Base-by-base conservation (phyloP, 2,888 invertebrate species). In the Latrodectus elegans region DNA sequence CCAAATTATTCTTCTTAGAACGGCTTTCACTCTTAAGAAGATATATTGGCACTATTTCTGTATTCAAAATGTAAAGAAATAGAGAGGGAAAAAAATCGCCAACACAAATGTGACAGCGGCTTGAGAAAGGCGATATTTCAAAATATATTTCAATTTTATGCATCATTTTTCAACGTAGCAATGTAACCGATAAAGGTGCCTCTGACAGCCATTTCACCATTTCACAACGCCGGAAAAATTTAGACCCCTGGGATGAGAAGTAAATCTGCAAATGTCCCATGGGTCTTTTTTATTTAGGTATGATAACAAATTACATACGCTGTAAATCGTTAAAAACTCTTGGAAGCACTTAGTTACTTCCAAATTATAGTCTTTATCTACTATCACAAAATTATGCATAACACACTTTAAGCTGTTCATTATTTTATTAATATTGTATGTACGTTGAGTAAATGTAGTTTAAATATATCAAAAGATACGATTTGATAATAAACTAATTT, bases 71-170 rank as follows among this genome's bases (percentile, higher is more conserved):
- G 60, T 60, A 60, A 10, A 60, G n/a, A 60, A 60, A 60, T 12
- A n/a, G 12, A 0, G 60, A n/a, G n/a, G 8, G 6, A 60, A 60
- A 60, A 60, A 60, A 60, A 60, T n/a, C n/a, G 60, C 60, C 60
- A 60, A 60, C 60, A 38, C 1, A 60, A 60, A 53, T 67, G 38
- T 17, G 10, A 55, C 74, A 55, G 55, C 74, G 52, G 76, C 15
- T 26, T 38, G n/a, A 38, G n/a, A 14, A 51, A 51, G 51, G 64
- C 72, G 72, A 80, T 80, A 73, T 72, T 51, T 80, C 80, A 80
- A 80, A 80, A 72, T 72, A 80, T 80, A 80, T 80, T 80, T 80
- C 80, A 72, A 80, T 80, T 72, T 80, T 80, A 80, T 80, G 80
- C 80, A 80, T 72, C 80, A 80, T 80, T 80, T 80, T 80, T 80